Conservation (phyloP, 37 sponge, comb jelly and placozoan species). For the Chondrosia reniformis region DNA sequence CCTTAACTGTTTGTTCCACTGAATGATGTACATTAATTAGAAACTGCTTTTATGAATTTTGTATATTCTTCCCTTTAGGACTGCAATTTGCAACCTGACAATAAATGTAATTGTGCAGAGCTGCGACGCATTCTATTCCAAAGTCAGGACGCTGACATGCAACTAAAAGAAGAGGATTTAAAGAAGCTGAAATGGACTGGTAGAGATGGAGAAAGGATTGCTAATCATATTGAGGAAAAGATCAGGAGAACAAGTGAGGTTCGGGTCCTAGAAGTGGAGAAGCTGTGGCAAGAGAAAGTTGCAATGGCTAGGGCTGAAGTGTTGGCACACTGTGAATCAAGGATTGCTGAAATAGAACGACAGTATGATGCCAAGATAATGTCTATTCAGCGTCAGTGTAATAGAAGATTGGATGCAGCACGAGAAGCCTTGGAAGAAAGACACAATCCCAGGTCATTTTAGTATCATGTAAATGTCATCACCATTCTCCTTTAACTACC, state of each 20-base stretch:
- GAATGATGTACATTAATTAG: too few relatives aligned
- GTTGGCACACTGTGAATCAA: conserved; percentile 45
- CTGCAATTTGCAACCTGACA: conserved; percentile 36
- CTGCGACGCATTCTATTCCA: conserved; percentile 51
- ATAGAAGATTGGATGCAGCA: conserved; percentile 20
- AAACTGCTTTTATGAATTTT: not conserved
- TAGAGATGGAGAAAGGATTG: conserved; percentile 37
- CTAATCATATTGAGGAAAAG: conserved; percentile 51
- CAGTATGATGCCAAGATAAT: conserved; percentile 35
- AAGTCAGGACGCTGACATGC: conserved; percentile 13
- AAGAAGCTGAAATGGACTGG: conserved; percentile 32
- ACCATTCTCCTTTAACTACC: too few relatives aligned
- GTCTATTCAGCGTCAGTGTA: conserved; percentile 41
- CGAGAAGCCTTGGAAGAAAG: conserved; percentile 3
- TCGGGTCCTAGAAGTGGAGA: conserved; percentile 29
- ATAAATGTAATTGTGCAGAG: conserved; percentile 35
- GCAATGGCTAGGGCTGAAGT: conserved; percentile 49
- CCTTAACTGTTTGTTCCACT: too few relatives aligned
- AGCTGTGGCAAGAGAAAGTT: conserved; percentile 50
- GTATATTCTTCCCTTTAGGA: not conserved
- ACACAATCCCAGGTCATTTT: too few relatives aligned
- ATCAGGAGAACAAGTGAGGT: conserved; percentile 41
- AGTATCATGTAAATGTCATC: too few relatives aligned
- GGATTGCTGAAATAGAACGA: conserved; percentile 51
- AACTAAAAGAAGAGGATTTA: conserved; percentile 35